Evolutionary conservation across 2,113 vertebrate species (phyloP).

Genomic region (Tragelaphus strepsiceros): DNA sequence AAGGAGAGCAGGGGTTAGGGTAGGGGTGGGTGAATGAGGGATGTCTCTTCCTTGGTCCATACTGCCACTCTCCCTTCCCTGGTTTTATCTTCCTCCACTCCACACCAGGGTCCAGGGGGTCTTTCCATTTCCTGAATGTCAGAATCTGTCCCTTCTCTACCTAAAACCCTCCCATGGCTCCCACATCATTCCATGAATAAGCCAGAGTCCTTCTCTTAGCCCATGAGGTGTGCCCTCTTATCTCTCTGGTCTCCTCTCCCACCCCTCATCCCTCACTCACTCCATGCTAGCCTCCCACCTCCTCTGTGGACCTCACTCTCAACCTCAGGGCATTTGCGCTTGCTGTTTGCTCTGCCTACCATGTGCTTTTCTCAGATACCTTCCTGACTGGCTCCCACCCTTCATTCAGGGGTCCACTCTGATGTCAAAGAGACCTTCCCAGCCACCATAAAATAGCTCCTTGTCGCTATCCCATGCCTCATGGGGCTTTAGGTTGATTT

Average conservation of each 20-base stretch:
- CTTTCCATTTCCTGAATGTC: background rate
- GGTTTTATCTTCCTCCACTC: background rate
- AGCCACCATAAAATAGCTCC: background rate
- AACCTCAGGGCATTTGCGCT: background rate
- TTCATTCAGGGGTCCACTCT: background rate
- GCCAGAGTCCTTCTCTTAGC: background rate
- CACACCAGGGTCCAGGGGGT: background rate
- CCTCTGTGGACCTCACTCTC: background rate
- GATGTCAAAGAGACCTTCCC: background rate
- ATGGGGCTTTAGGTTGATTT: background rate
- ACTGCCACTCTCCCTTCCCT: background rate
- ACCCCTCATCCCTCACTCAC: background rate
- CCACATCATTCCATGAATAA: background rate
- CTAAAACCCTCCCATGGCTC: background rate
- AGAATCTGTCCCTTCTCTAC: background rate
- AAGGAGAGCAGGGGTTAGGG: background rate
- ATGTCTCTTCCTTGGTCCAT: too few relatives aligned
- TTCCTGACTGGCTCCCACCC: background rate
- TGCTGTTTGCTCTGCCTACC: background rate
- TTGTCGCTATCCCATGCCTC: background rate
- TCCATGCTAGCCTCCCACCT: background rate
- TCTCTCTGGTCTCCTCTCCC: background rate
- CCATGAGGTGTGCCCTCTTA: background rate
- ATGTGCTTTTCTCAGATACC: background rate
- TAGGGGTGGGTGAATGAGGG: background rate